Evolutionary conservation across 2,113 vertebrate species (phyloP).

Genomic region (Hemicordylus capensis): DNA sequence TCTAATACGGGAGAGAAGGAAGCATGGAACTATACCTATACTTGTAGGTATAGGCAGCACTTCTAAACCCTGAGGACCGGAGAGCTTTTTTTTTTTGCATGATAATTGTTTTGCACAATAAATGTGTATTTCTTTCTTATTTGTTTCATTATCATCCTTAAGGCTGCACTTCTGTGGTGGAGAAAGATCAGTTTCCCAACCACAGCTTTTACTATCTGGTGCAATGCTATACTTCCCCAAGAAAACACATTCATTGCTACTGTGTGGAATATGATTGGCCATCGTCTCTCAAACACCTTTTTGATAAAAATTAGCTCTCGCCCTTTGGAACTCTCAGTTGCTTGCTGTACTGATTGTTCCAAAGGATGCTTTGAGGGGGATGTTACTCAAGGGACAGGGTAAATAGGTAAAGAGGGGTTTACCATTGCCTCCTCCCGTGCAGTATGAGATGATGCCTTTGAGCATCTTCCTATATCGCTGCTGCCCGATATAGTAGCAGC

Average conservation of each 20-base stretch:
- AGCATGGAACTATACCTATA: not conserved
- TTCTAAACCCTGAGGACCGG: not conserved
- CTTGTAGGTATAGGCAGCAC: not conserved
- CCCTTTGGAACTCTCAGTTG: too few species aligned
- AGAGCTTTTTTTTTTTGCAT: not conserved
- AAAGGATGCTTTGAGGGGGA: not conserved
- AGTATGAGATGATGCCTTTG: too few species aligned
- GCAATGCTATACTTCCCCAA: not conserved
- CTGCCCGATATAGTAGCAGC: too few species aligned
- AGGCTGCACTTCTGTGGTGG: not conserved
- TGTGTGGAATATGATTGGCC: not conserved
- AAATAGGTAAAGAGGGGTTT: not conserved
- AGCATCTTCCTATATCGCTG: too few species aligned
- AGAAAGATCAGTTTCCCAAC: not conserved
- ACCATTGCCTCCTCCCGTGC: too few species aligned
- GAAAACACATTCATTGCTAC: not conserved
- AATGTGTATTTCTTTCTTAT: not conserved
- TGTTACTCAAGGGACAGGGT: not conserved
- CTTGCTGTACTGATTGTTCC: not conserved
- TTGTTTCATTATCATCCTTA: not conserved
- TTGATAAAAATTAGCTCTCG: not conserved
- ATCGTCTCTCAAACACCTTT: not conserved
- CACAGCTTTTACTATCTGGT: not conserved
- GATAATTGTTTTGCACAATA: not conserved
- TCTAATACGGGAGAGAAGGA: not conserved